Evolutionary conservation across 2,113 vertebrate genomes (phyloP), one percentile per base, ranked within the genome.

Genomic region (Gadus chalcogrammus): DNA sequence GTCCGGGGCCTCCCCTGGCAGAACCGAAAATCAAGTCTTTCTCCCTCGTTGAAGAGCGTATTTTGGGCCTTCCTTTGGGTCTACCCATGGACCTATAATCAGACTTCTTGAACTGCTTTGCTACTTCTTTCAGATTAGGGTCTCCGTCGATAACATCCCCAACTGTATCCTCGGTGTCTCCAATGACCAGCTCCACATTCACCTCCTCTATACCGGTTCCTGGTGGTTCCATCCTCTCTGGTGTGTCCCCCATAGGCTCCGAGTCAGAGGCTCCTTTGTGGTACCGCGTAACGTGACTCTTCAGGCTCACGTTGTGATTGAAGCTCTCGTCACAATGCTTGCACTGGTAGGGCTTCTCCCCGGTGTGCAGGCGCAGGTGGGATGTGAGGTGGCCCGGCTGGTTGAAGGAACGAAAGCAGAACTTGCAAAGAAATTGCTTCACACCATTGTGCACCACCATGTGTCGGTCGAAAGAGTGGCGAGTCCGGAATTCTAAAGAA

Each of bases 341-440:
- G 72, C 87, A 88, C 65, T 83, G 83, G 20, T 55, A 88, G 2
- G 85, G 87, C 28, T 73, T 79, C 74, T 87, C 85, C 0, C 87
- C 87, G 0, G 87, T 88, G 82, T 88, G 85, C 60, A 88, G 62
- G 1, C 85, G 85, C 79, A 85, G 83, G 82, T 89, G 87, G 16
- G 87, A 86, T n/a, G 86, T 86, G 27, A 89, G 79, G 69, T 89
- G 81, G 35, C 81, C 24, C 0, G 73, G 6, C 75, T 87, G 85
- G 38, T 48, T 86, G 35, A 89, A 89, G 67, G 81, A 71, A 9
- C 84, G 84, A 0, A 82, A 22, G 64, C 87, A 89, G 27, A 77
- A 77, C 1, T 65, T 69, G 27, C 87, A 89, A 38, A 79, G 82
- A 18, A 13, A 73, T 0, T 79, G 79, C 38, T 74, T 86, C 1